phyloP scores from a whole-genome alignment of 2,888 invertebrate species.

The Thysanoteuthis rhombus region DNA sequence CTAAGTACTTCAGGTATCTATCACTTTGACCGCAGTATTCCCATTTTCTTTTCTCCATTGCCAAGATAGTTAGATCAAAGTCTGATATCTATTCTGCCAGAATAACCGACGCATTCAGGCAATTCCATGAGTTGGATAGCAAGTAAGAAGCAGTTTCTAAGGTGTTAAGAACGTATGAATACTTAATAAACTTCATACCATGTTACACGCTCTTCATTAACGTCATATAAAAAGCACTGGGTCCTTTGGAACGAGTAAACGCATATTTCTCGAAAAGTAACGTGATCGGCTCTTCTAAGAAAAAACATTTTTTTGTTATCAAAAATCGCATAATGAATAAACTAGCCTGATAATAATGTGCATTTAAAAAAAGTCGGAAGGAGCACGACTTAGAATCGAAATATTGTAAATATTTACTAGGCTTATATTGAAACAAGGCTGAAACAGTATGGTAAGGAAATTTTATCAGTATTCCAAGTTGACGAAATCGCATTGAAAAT shows the following conservation, averaged over 20 bases:
- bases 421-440: no score
- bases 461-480: no score
- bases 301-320: not conserved
- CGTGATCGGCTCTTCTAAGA: not conserved
- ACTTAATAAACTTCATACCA: not conserved
- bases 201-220: not conserved
- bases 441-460: no score
- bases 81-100: not conserved
- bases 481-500: no score
- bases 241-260: not conserved
- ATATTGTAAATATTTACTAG: no score
- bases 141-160: not conserved
- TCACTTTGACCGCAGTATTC: not conserved
- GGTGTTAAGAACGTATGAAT: not conserved
- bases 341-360: no score
- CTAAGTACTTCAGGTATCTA: not conserved
- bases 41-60: not conserved
- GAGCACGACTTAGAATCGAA: no score
- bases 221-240: not conserved
- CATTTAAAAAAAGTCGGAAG: no score
- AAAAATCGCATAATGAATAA: not conserved
- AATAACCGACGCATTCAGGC: not conserved
- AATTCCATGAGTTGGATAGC: not conserved
- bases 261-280: not conserved
- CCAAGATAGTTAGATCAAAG: not conserved